Evolutionary conservation across 2,888 invertebrate species (phyloP), one percentile per base, ranked within the genome.

Genomic region (Polydrusus tereticollis): DNA sequence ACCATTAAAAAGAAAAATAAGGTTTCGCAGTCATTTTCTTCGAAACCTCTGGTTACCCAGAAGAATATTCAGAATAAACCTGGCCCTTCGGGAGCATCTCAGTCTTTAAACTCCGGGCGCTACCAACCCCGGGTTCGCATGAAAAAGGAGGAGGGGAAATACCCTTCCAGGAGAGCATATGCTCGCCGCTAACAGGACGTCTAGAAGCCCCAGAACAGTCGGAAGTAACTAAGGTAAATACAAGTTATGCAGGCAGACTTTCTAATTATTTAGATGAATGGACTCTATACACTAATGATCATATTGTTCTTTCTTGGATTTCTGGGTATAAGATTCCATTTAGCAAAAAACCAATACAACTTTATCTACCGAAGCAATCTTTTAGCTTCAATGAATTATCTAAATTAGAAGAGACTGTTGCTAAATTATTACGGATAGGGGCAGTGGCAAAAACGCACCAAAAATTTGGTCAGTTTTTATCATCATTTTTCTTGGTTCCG

Each of bases 401-500:
- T n/a, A n/a, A n/a, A n/a, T n/a, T n/a, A n/a, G n/a, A n/a, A n/a
- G n/a, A n/a, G n/a, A n/a, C n/a, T n/a, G n/a, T n/a, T n/a, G n/a
- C n/a, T n/a, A n/a, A n/a, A n/a, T n/a, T n/a, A n/a, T n/a, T n/a
- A 20, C 52, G 23, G 20, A 50, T 69, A 43, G 69, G 69, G 21
- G 69, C 69, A 66, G 36, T 71, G 20, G 60, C 73, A 12, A 43
- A 41, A 65, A 59, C 66, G 6, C 8, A 16, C n/a, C 45, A 21
- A 36, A 33, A 65, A 29, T 12, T 41, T 33, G 69, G 62, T 10
- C 75, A 75, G 43, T 75, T 75, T 65, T 45, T 74, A 14, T 74
- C 74, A 14, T 63, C 72, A 20, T 68, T 57, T 57, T 75, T 74
- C 45, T 57, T 74, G 23, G 72, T 68, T n/a, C 74, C 65, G 23